These are phyloP conservation scores for Xylota sylvarum DNA, from an alignment of 2,888 invertebrate genomes.

Conservation along the genomic window DNA sequence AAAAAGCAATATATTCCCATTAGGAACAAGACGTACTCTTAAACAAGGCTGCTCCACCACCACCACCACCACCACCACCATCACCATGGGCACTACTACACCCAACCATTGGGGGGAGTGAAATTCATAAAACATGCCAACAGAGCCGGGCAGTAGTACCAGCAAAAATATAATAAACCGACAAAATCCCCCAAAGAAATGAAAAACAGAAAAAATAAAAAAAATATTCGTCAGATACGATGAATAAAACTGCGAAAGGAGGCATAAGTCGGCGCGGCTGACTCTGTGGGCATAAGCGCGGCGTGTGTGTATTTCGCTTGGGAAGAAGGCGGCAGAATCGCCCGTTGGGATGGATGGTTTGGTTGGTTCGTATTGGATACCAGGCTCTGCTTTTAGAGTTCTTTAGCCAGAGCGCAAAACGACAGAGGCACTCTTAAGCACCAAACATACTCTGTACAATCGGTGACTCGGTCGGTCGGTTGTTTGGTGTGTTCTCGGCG, in stretches of 20 bases:
- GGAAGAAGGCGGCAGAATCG: constrained; percentile 64
- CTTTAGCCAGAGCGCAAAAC: constrained; percentile 67
- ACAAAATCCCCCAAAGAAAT: constrained; percentile 51
- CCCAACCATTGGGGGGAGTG: constrained; percentile 28
- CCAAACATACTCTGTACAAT: constrained; percentile 60
- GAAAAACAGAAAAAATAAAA: constrained; percentile 21
- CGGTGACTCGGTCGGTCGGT: constrained; percentile 65
- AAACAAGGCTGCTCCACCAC: constrained; percentile 11
- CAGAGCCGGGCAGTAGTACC: constrained; percentile 30
- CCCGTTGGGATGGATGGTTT: constrained; percentile 54
- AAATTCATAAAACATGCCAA: constrained; percentile 64
- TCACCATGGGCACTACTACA: constrained; percentile 35
- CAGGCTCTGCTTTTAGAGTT: constrained; percentile 72
- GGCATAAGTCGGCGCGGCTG: constrained; percentile 62
- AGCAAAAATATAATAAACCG: constrained; percentile 12
- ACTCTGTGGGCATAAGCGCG: constrained; percentile 60
- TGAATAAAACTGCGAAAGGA: constrained; percentile 72
- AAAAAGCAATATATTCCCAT: constrained; percentile 47
- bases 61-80: constrained; percentile 27
- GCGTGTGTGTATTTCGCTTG: constrained; percentile 39
- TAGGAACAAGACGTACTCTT: constrained; percentile 43
- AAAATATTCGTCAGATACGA: constrained; percentile 59
- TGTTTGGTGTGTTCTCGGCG: constrained; percentile 49
- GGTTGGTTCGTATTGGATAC: constrained; percentile 68
- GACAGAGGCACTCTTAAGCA: constrained; percentile 70